A percentile compares a stretch with the other conserved stretches of the same genome.
Evolutionary conservation across 2,888 invertebrate species (phyloP).

Genomic region (Mesochorus sp.): DNA sequence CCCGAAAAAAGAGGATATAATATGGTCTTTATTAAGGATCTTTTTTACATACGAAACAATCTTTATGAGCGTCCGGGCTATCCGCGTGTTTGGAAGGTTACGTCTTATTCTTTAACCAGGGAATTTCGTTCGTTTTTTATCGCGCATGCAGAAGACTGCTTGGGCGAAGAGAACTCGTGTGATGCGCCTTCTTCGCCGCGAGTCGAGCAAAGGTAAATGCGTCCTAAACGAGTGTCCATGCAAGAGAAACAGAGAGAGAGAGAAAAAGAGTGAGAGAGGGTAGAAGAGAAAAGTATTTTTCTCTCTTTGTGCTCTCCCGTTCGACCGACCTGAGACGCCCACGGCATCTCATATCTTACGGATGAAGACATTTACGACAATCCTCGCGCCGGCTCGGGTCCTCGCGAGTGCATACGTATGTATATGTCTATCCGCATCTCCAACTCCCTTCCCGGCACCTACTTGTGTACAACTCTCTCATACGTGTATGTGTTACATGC

Average conservation of each 20-base stretch:
- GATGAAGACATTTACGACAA: slow-evolving; percentile 82
- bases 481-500: no score
- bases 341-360: slow-evolving; percentile 80
- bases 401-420: slow-evolving; percentile 29
- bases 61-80: slow-evolving; percentile 50
- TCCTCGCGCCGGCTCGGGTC: slow-evolving; percentile 72
- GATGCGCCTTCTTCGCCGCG: slow-evolving; percentile 53
- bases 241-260: slow-evolving; percentile 49
- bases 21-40: slow-evolving; percentile 55
- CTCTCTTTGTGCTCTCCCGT: slow-evolving; percentile 41
- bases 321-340: slow-evolving; percentile 70
- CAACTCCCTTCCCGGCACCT: slow-evolving; percentile 44
- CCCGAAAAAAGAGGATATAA: slow-evolving; percentile 53
- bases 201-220: slow-evolving; percentile 68
- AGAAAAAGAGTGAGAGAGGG: neutral
- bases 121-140: slow-evolving; percentile 58
- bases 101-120: slow-evolving; percentile 63
- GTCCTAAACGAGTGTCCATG: slow-evolving; percentile 72
- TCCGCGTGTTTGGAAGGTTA: slow-evolving; percentile 57
- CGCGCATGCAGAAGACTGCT: slow-evolving; percentile 41
- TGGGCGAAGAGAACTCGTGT: slow-evolving; percentile 47
- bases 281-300: no score
- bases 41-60: slow-evolving; percentile 55
- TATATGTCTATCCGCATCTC: neutral
- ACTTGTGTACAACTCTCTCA: slow-evolving; percentile 53